A percentile compares a stretch with the other conserved stretches of the same genome.
Conservation (phyloP, 2,113 vertebrate genomes). For the Stegostoma tigrinum region DNA sequence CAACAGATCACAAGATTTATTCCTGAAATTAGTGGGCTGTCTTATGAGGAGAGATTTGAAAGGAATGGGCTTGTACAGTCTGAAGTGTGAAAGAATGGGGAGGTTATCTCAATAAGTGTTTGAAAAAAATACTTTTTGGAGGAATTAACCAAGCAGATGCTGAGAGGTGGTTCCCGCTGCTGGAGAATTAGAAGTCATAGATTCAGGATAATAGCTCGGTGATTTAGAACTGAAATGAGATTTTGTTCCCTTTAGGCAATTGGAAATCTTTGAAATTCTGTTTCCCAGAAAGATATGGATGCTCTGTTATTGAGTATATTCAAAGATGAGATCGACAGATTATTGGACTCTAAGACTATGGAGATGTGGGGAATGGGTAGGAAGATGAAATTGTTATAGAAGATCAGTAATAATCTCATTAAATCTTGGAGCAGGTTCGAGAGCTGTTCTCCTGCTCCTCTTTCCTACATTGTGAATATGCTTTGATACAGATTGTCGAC, state of each 20-base stretch:
- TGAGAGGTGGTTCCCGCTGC: neutral
- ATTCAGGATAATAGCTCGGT: neutral
- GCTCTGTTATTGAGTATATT: neutral
- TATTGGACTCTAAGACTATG: too few relatives aligned
- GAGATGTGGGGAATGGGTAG: neutral
- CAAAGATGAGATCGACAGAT: too few relatives aligned
- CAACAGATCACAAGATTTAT: neutral
- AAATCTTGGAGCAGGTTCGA: neutral
- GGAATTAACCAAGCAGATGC: neutral
- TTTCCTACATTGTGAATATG: neutral
- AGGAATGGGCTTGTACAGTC: neutral
- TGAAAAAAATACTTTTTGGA: neutral
- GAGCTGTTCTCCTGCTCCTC: neutral
- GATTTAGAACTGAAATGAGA: neutral
- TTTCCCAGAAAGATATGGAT: neutral
- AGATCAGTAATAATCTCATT: neutral
- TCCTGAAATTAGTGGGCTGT: neutral
- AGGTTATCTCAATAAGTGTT: neutral
- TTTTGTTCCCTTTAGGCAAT: neutral
- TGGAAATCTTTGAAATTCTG: neutral
- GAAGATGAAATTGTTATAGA: neutral
- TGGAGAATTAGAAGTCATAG: neutral
- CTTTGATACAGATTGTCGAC: neutral
- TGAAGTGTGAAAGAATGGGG: neutral
- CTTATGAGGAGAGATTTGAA: neutral